These are phyloP conservation scores for Lepilemur septentrionalis DNA, from an alignment of 2,797 vertebrate species.

Conservation along the genomic window DNA sequence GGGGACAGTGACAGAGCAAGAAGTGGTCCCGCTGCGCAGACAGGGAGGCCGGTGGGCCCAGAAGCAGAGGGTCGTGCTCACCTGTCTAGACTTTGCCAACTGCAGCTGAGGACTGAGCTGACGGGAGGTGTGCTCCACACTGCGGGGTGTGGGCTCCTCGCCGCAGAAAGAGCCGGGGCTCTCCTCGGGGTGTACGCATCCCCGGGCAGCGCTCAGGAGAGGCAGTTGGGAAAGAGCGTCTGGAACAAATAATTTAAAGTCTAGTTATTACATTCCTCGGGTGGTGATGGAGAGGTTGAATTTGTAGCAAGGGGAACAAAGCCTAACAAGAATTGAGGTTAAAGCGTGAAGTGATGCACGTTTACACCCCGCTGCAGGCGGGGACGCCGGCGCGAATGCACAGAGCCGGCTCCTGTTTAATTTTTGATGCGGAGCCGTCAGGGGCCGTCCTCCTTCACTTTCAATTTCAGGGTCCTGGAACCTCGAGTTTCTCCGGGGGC, in stretches of 20 bases:
- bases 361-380: neutral
- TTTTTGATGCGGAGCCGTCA: conserved; percentile 40
- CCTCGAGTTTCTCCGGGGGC: neutral
- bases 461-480: neutral
- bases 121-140: neutral
- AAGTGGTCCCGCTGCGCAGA: neutral
- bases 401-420: neutral
- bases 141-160: neutral
- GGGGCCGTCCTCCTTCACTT: conserved; percentile 5
- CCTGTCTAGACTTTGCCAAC: neutral
- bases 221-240: conserved; percentile 22
- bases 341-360: neutral
- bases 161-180: neutral
- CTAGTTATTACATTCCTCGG: neutral
- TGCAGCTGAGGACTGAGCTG: fast-evolving
- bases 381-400: neutral
- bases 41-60: neutral
- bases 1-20: neutral
- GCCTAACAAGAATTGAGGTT: neutral
- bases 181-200: neutral
- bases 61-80: neutral
- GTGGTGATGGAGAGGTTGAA: neutral
- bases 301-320: neutral
- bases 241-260: neutral
- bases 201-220: neutral